Evolutionary conservation across 2,797 vertebrate genomes (phyloP), one percentile per base, ranked within the genome.

Genomic region (Gadopsis bispinosus): DNA sequence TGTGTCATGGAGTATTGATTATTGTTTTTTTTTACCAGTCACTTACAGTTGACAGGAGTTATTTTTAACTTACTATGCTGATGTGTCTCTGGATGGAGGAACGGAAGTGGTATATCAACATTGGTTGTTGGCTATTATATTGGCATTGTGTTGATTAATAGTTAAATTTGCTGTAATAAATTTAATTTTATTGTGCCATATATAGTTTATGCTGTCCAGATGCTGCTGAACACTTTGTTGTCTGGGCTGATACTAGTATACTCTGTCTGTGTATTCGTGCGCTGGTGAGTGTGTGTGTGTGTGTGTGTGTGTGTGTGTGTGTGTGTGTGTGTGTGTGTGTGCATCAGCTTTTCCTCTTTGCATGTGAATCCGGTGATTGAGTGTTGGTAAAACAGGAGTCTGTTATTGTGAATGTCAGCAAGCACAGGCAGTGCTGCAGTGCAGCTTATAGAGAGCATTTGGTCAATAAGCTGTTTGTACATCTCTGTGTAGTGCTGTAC

Each of bases 361-460:
- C 1, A 3, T 41, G 73, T n/a, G n/a, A 39, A 64, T 48, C 67
- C 69, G 77, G 61, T 75, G 45, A 77, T 65, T 60, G 65, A 13
- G 70, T 37, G 10, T 60, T 66, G 14, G 33, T 77, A 73, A 80
- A 74, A 75, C 67, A 83, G 81, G 61, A 80, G 59, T 45, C 8
- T 74, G 19, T 64, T 80, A 13, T 43, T 83, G 86, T 68, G 22
- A 69, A 75, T 62, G 75, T 88, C 89, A 90, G 81, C 82, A 72
- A 66, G 69, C 58, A 74, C 19, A 62, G 71, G 17, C 33, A 77
- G 58, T 85, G 79, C 82, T 71, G 85, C 87, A 80, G 68, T 81
- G 73, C 62, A 82, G 69, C 50, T 31, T 64, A 58, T 19, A 5
- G 41, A 5, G 41, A 41, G 68, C 47, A 55, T 65, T 22, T 68